These are phyloP conservation scores for Lophochroa leadbeateri DNA, from an alignment of 2,113 vertebrate species.

Conservation along the genomic window DNA sequence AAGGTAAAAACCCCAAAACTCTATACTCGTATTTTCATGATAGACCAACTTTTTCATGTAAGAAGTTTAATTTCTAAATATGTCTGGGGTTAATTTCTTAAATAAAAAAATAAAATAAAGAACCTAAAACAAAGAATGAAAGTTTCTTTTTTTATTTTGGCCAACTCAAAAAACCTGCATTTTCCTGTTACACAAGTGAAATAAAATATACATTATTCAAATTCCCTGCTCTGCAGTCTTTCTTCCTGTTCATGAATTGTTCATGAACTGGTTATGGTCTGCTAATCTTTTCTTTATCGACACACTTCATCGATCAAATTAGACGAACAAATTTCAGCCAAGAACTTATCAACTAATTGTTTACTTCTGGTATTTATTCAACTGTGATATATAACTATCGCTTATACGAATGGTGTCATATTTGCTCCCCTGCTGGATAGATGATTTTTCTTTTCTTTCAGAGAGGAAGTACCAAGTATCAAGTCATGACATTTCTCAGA, in stretches of 20 bases:
- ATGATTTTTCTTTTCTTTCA: neutral
- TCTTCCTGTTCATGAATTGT: neutral
- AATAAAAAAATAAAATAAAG: neutral
- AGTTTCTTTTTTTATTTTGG: neutral
- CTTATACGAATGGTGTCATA: neutral
- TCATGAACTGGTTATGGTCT: slow-evolving; percentile 10
- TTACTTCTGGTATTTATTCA: neutral
- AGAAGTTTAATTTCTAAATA: neutral
- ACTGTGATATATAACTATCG: neutral
- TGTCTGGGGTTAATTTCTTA: neutral
- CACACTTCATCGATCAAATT: neutral
- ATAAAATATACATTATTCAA: neutral
- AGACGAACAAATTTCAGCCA: slow-evolving; percentile 1
- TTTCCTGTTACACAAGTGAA: neutral
- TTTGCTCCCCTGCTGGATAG: neutral
- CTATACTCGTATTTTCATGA: neutral
- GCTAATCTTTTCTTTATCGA: slow-evolving; percentile 27
- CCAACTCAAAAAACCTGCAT: neutral
- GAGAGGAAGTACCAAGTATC: neutral
- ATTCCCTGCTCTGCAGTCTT: neutral
- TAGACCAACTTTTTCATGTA: neutral
- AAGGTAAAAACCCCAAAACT: neutral
- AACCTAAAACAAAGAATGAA: neutral
- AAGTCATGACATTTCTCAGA: neutral
- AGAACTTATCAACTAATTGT: neutral